These are phyloP conservation scores for Watsonalla cultraria DNA, from an alignment of 2,888 invertebrate genomes.

Conservation along the genomic window DNA sequence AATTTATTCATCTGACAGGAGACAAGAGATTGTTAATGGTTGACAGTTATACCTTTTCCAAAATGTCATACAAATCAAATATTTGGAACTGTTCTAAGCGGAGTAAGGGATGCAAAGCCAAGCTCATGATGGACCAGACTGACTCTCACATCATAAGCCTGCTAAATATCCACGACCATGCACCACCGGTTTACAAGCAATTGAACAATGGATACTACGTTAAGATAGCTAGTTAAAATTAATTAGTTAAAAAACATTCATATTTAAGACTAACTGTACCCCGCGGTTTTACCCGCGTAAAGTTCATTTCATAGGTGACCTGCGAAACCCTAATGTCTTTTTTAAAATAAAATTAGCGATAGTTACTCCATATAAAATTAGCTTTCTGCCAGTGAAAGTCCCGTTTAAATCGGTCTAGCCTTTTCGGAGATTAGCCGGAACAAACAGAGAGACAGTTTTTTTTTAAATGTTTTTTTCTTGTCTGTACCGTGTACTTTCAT, in stretches of 20 bases:
- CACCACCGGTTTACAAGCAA: neutral
- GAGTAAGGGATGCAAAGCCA: neutral
- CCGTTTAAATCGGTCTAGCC: too few relatives aligned
- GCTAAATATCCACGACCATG: constrained; percentile 19
- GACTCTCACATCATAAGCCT: neutral
- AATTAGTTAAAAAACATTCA: constrained; percentile 28
- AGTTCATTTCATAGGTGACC: too few relatives aligned
- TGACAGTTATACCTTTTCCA: neutral
- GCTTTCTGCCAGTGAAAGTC: too few relatives aligned
- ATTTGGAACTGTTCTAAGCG: neutral
- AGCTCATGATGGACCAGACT: neutral
- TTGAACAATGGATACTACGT: neutral
- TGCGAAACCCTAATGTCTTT: too few relatives aligned
- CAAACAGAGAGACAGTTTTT: too few relatives aligned
- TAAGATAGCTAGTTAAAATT: neutral
- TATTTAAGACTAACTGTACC: neutral
- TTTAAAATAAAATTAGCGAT: too few relatives aligned
- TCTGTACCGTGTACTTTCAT: too few relatives aligned
- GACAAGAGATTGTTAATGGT: constrained; percentile 23
- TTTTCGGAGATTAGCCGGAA: too few relatives aligned
- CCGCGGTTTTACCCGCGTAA: too few relatives aligned
- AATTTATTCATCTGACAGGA: constrained; percentile 30
- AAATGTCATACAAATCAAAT: neutral
- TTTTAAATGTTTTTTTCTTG: too few relatives aligned
- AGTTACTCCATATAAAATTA: too few relatives aligned